Evolutionary conservation across 1,140 invertebrate genomes (phyloP).

Genomic region (Periplaneta americana): DNA sequence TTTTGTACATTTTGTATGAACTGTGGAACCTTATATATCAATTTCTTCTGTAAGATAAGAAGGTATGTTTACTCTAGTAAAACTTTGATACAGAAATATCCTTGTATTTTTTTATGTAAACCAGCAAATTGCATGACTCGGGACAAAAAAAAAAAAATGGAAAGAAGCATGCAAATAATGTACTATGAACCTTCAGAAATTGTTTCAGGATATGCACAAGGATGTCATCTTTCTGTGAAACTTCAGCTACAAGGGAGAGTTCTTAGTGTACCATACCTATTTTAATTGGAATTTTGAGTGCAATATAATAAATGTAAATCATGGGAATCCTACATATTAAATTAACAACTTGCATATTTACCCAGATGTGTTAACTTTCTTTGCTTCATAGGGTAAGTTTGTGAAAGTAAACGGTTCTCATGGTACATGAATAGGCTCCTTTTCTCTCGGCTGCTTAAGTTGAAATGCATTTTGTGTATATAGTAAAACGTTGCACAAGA

Average conservation of each 20-base stretch:
- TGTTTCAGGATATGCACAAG: neutral
- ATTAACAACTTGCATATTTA: neutral
- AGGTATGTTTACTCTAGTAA: conserved; percentile 17
- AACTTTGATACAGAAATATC: conserved; percentile 16
- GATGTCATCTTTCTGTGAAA: neutral
- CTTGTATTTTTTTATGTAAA: conserved; percentile 10
- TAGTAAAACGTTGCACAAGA: neutral
- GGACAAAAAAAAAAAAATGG: neutral
- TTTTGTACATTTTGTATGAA: conserved; percentile 19
- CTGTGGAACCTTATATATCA: neutral
- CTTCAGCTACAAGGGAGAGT: neutral
- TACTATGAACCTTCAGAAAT: neutral
- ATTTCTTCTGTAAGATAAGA: conserved; percentile 14
- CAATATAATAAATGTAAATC: neutral
- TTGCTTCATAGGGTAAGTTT: too few relatives aligned
- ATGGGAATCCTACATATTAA: neutral
- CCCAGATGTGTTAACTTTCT: neutral
- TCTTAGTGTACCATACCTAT: neutral
- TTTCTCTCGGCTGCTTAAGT: neutral
- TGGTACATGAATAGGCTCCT: neutral
- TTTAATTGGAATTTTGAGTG: neutral
- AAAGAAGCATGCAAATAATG: neutral
- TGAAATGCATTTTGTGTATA: neutral
- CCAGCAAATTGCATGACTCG: neutral
- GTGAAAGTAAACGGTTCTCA: neutral